Evolutionary conservation across 2,888 invertebrate genomes (phyloP).

Genomic region (Himalopsyche kuldschensis): DNA sequence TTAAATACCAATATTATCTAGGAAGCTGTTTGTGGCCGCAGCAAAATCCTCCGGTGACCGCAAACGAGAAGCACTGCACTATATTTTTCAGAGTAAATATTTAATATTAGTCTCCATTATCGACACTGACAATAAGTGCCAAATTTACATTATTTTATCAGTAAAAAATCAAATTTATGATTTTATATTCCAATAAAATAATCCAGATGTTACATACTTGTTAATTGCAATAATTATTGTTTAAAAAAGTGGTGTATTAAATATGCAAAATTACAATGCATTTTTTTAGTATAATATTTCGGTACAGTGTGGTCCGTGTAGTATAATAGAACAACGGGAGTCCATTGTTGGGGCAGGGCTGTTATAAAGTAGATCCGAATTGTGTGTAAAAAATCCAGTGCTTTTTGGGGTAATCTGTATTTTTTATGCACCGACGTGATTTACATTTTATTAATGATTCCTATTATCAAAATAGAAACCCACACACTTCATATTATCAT

Average conservation of each 20-base stretch:
- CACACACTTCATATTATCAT: slow-evolving; percentile 36
- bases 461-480: slow-evolving; percentile 38
- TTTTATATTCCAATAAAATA: not conserved
- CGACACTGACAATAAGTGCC: no score
- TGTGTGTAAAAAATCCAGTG: not conserved
- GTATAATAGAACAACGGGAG: not conserved
- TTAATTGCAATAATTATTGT: not conserved
- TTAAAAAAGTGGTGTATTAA: not conserved
- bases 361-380: not conserved
- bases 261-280: not conserved
- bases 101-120: no score
- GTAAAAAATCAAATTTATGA: no score
- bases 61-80: no score
- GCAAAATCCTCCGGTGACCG: no score
- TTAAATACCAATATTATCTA: no score
- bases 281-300: not conserved
- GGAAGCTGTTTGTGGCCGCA: no score
- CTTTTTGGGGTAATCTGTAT: not conserved
- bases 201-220: not conserved
- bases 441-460: slow-evolving; percentile 40
- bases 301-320: not conserved
- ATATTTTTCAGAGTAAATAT: no score
- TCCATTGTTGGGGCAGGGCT: not conserved
- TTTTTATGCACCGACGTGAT: slow-evolving; percentile 31
- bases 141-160: no score